These are phyloP conservation scores for Serilophus lunatus DNA, from an alignment of 2,113 vertebrate genomes.

Conservation along the genomic window DNA sequence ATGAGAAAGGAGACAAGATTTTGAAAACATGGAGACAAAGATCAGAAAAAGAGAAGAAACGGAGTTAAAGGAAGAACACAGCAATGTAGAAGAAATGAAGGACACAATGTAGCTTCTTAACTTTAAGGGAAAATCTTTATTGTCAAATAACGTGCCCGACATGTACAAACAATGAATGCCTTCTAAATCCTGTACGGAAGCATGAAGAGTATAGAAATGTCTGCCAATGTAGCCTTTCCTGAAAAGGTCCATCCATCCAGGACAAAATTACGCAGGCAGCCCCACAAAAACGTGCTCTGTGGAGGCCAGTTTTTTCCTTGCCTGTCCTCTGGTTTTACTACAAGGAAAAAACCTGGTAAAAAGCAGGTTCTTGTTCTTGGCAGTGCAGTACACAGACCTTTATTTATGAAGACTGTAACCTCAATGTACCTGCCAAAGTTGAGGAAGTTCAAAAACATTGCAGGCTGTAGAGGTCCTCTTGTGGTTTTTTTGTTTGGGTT, in stretches of 20 bases:
- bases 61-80: not conserved
- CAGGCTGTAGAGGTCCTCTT: not conserved
- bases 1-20: not conserved
- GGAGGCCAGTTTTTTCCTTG: not conserved
- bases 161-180: not conserved
- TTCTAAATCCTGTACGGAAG: slow-evolving; percentile 20
- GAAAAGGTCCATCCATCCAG: not conserved
- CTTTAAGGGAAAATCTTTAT: not conserved
- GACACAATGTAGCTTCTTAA: not conserved
- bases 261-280: not conserved
- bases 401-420: not conserved
- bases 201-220: not conserved
- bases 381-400: not conserved
- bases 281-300: not conserved
- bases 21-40: not conserved
- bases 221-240: not conserved
- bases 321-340: not conserved
- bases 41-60: not conserved
- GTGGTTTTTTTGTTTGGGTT: too few relatives aligned
- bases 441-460: not conserved
- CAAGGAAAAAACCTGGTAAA: not conserved
- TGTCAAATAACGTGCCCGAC: not conserved
- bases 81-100: not conserved
- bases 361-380: not conserved
- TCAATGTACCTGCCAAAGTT: rapidly evolving